Conservation (phyloP, 1,140 invertebrate genomes). For the Sitobion miscanthi region DNA sequence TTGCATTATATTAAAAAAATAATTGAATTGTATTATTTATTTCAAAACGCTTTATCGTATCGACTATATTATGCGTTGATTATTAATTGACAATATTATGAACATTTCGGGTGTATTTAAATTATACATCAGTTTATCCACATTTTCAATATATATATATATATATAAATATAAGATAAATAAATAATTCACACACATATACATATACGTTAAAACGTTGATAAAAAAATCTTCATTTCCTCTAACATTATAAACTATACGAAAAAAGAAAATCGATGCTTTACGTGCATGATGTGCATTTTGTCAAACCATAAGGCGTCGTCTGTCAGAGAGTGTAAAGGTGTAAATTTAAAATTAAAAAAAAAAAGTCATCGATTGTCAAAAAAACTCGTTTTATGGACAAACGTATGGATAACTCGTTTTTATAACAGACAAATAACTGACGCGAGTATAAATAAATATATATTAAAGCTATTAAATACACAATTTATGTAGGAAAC, state of each 20-base stretch:
- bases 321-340: neutral
- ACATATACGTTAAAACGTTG: neutral
- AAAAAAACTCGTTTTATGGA: conserved; percentile 15
- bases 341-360: conserved; percentile 17
- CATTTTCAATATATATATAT: too few relatives aligned
- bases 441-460: neutral
- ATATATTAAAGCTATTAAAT: neutral
- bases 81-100: neutral
- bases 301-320: neutral
- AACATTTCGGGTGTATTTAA: neutral
- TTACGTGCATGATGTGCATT: neutral
- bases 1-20: neutral
- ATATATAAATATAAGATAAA: too few relatives aligned
- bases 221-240: neutral
- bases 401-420: neutral
- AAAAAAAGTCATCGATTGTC: neutral
- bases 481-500: neutral
- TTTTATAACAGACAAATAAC: neutral
- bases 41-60: too few relatives aligned
- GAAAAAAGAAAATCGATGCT: neutral
- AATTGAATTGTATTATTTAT: neutral
- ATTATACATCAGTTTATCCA: neutral
- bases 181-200: neutral
- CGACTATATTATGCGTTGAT: neutral
- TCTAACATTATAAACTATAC: neutral